Evolutionary conservation across 2,888 invertebrate genomes (phyloP), one percentile per base, ranked within the genome.

Genomic region (Caradrina clavipalpis): DNA sequence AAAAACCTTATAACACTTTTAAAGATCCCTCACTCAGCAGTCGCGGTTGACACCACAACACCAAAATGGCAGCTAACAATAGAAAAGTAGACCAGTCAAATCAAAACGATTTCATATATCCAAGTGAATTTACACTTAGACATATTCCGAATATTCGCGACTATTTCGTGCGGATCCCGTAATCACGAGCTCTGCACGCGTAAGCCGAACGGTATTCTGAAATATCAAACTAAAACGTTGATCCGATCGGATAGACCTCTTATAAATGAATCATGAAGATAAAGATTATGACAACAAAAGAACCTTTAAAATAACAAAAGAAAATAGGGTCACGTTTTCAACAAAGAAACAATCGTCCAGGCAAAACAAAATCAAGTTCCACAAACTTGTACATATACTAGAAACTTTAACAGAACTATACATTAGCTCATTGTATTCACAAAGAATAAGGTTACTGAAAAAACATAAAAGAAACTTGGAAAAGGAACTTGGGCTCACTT

Each of bases 391-490:
- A 80, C 70, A 80, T 74, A 79, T n/a, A 71, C 66, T 69, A 60
- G 69, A 68, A 81, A 83, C 83, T 84, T 78, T 69, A 80, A 78
- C 80, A 81, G 76, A 81, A 84, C 81, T 81, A 76, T 73, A 83
- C 81, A 87, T 89, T 88, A 84, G 79, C 73, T 81, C 79, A 89
- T 87, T 89, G 87, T 90, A 82, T 83, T 85, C 80, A 59, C 55
- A 31, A 71, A 71, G 72, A 77, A 82, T 77, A 71, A 72, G 76
- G 69, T 76, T 75, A 74, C 78, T 70, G 79, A 81, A 85, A 84
- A 81, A 83, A 75, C 22, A 58, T 22, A 50, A 22, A 50, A 47
- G 15, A 82, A 76, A 69, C 80, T 86, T 83, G 79, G 73, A 64
- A 78, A 86, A 84, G 84, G 81, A 89, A 86, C 83, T 78, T 69